Conservation (phyloP, 2,888 invertebrate species). For the Pyrrhia umbra region DNA sequence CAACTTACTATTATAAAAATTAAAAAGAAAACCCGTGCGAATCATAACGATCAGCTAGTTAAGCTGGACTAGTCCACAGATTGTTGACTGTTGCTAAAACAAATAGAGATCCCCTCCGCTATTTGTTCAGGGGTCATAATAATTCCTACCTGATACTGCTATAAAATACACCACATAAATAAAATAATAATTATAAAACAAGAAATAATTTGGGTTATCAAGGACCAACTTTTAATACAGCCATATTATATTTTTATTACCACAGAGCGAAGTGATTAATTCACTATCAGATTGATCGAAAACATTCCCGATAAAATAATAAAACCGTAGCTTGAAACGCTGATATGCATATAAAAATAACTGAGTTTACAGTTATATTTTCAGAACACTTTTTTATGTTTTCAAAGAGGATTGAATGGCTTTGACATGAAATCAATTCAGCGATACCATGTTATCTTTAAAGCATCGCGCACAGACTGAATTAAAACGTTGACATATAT, state of each 20-base stretch:
- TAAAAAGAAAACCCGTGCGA: no score
- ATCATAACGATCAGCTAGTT: no score
- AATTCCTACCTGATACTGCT: no score
- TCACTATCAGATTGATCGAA: not conserved
- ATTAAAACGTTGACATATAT: slow-evolving; percentile 29
- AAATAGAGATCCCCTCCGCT: no score
- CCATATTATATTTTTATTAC: not conserved
- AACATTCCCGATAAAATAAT: not conserved
- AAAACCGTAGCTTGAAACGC: not conserved
- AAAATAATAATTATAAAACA: not conserved
- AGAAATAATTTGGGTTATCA: not conserved
- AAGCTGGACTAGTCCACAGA: no score
- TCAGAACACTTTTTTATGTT: not conserved
- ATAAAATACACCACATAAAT: no score
- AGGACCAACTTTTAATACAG: not conserved
- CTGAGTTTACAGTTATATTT: not conserved
- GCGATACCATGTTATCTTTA: slow-evolving; percentile 9
- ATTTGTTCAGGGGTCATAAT: no score
- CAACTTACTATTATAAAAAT: no score
- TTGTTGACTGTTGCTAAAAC: no score
- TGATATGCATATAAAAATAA: not conserved
- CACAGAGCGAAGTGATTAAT: not conserved
- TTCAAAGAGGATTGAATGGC: slow-evolving; percentile 14
- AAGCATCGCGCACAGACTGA: slow-evolving; percentile 9
- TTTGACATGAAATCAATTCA: slow-evolving; percentile 16